A percentile compares a stretch with the other conserved stretches of the same genome.
Conservation (phyloP, 2,113 vertebrate species). For the human (Homo sapiens) region DNA sequence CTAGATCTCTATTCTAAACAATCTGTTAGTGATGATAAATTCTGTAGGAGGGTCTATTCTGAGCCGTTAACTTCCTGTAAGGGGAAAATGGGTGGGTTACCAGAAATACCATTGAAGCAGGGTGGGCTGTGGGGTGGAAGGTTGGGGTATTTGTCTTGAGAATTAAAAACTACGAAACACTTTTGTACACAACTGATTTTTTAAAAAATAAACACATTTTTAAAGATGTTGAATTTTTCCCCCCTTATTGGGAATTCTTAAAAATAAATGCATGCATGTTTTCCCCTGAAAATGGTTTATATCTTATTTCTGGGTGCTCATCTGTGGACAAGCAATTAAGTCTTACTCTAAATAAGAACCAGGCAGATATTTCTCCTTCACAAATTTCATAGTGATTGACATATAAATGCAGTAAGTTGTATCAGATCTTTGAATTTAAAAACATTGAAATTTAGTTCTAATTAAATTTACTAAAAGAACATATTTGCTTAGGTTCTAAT, state of each 20-base stretch:
- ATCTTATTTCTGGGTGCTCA: conserved; percentile 76
- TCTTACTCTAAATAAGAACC: conserved; percentile 20
- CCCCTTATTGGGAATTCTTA: conserved; percentile 84
- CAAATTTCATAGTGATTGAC: neutral
- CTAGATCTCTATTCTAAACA: conserved; percentile 73
- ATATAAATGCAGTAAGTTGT: neutral
- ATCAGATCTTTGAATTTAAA: neutral
- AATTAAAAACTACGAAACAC: conserved; percentile 82
- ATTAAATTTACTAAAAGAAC: neutral
- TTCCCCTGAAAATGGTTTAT: conserved; percentile 82
- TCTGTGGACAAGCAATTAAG: neutral
- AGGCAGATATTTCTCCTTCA: neutral
- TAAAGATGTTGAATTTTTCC: conserved; percentile 86
- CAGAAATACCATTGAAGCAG: conserved; percentile 64
- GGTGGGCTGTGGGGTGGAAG: conserved; percentile 73
- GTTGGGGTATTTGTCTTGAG: conserved; percentile 81
- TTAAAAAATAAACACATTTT: conserved; percentile 86
- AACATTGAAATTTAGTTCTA: neutral
- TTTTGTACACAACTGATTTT: conserved; percentile 87
- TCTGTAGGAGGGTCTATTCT: conserved; percentile 72
- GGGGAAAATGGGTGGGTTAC: conserved; percentile 65
- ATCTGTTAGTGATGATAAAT: conserved; percentile 65
- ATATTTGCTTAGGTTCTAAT: neutral
- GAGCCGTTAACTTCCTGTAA: conserved; percentile 76
- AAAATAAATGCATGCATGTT: conserved; percentile 86